Conservation (phyloP, 2,797 vertebrate genomes). For the Selene dorsalis region DNA sequence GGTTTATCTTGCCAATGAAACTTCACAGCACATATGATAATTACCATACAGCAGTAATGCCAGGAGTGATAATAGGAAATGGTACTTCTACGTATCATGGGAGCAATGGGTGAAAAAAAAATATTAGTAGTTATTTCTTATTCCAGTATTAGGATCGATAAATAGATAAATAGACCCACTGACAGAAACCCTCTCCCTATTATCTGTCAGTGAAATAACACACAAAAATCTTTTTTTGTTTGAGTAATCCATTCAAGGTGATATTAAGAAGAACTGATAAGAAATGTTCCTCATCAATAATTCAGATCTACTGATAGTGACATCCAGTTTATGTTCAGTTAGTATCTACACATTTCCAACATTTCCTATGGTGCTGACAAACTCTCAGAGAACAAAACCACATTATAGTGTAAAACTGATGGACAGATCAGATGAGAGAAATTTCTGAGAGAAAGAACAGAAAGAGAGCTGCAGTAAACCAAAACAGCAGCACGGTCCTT, state of each 20-base stretch:
- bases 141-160: conserved; percentile 2
- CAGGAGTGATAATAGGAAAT: conserved; percentile 42
- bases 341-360: not conserved
- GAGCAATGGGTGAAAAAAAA: conserved; percentile 6
- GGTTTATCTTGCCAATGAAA: conserved; percentile 23
- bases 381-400: conserved; percentile 2
- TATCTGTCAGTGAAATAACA: not conserved
- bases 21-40: conserved; percentile 18
- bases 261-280: conserved; percentile 20
- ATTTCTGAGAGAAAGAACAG: not conserved
- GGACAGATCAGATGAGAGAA: not conserved
- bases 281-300: conserved; percentile 46
- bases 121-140: not conserved
- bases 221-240: not conserved
- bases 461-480: not conserved
- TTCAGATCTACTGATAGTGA: conserved; percentile 31
- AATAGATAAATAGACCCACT: not conserved
- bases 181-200: not conserved
- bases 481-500: not conserved
- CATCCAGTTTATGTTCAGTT: conserved; percentile 14
- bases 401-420: not conserved
- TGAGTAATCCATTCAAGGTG: conserved; percentile 6
- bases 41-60: conserved; percentile 16
- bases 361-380: conserved; percentile 2
- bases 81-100: conserved; percentile 19